phyloP scores from a whole-genome alignment of 2,797 vertebrate species.

The Onychomys arenicola region DNA sequence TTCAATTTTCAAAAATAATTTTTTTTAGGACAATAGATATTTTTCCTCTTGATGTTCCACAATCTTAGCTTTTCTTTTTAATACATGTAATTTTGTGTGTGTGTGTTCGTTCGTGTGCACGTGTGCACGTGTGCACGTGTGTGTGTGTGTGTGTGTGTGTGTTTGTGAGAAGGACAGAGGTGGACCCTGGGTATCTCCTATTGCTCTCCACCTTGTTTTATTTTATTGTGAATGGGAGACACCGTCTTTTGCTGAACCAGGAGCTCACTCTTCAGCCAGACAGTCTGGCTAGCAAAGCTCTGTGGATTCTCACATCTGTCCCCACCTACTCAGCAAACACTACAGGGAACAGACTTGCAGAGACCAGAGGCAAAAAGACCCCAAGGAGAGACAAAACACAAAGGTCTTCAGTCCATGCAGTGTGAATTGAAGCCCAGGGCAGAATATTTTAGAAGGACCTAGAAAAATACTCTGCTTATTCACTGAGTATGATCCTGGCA shows the following conservation, averaged over 20 bases:
- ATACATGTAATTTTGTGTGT: neutral
- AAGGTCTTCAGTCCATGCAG: neutral
- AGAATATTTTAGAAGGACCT: neutral
- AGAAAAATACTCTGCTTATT: conserved; percentile 18
- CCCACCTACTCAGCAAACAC: neutral
- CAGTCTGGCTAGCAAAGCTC: neutral
- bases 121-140: accelerated
- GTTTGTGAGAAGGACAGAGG: neutral
- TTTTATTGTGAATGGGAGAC: neutral
- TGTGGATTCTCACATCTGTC: neutral
- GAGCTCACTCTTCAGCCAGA: neutral
- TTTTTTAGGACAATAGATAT: conserved; percentile 14
- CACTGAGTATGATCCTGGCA: neutral
- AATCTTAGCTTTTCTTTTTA: conserved; percentile 39
- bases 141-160: neutral
- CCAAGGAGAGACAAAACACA: conserved; percentile 25
- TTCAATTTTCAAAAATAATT: conserved; percentile 61
- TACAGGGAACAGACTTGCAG: neutral
- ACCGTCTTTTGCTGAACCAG: neutral
- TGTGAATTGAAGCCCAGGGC: neutral
- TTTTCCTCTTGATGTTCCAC: neutral
- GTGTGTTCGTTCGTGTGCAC: no score
- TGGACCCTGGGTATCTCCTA: neutral
- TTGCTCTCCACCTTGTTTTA: neutral
- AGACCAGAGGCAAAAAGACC: neutral